Evolutionary conservation across 2,888 invertebrate genomes (phyloP).

Genomic region (Leptopilina syphax): DNA sequence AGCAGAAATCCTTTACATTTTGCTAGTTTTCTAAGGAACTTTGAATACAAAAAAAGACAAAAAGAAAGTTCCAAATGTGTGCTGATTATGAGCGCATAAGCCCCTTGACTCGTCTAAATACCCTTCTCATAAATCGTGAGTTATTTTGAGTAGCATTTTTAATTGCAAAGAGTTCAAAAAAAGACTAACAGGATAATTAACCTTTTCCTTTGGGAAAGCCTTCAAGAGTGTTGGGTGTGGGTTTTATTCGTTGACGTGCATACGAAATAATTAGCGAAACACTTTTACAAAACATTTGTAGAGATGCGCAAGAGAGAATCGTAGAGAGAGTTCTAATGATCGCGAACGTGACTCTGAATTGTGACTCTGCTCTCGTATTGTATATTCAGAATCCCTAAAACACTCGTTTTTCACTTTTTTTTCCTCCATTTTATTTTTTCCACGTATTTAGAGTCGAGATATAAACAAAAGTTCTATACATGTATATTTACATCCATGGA

Average conservation of each 20-base stretch:
- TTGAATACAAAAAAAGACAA: background rate
- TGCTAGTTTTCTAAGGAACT: background rate
- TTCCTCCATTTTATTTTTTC: background rate
- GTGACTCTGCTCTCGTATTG: constrained; percentile 29
- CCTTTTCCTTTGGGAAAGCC: constrained; percentile 15
- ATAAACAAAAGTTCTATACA: constrained; percentile 32
- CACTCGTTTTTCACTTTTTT: constrained; percentile 7
- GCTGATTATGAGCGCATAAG: constrained; percentile 1
- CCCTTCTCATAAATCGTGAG: background rate
- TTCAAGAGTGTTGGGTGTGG: background rate
- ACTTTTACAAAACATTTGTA: constrained; percentile 15
- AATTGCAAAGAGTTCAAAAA: constrained; percentile 20
- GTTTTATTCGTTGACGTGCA: constrained; percentile 34
- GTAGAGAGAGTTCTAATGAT: constrained; percentile 16
- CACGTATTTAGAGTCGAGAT: constrained; percentile 27
- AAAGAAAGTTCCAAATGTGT: background rate
- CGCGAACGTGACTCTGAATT: constrained; percentile 32
- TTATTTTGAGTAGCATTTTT: constrained; percentile 36
- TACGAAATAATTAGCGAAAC: constrained; percentile 33
- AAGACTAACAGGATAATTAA: constrained; percentile 34
- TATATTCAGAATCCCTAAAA: background rate
- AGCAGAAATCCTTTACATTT: background rate
- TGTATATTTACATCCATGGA: constrained; percentile 26
- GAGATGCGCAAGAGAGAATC: constrained; percentile 26
- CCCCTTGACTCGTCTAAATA: constrained; percentile 2